Evolutionary conservation across 1,140 invertebrate genomes (phyloP).

Genomic region (Olivierus martensii): DNA sequence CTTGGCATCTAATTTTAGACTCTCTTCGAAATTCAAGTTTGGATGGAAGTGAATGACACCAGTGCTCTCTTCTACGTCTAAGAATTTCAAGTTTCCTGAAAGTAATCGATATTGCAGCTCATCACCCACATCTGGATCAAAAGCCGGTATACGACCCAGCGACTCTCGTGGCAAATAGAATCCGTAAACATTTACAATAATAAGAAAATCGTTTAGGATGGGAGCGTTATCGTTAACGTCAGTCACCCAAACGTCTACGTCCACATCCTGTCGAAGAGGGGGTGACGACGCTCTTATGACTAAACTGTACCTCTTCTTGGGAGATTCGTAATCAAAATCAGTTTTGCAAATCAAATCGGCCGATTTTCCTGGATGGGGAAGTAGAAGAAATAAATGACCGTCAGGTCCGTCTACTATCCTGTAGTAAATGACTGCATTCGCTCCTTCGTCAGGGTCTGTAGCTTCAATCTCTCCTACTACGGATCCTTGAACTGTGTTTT

Average conservation of each 20-base stretch:
- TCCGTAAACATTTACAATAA: constrained; percentile 89
- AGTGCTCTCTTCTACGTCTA: constrained; percentile 62
- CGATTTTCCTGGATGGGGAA: constrained; percentile 37
- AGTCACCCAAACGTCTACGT: constrained; percentile 72
- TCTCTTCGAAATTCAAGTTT: constrained; percentile 86
- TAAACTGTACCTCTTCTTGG: constrained; percentile 72
- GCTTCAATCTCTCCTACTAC: constrained; percentile 80
- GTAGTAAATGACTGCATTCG: constrained; percentile 81
- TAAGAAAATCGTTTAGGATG: constrained; percentile 69
- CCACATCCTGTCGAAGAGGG: constrained; percentile 69
- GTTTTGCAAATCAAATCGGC: constrained; percentile 73
- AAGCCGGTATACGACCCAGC: constrained; percentile 78
- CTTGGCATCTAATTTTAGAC: constrained; percentile 55
- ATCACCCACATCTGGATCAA: constrained; percentile 77
- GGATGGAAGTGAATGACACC: constrained; percentile 77
- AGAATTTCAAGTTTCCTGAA: constrained; percentile 76
- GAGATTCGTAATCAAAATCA: constrained; percentile 84
- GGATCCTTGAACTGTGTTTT: constrained; percentile 84
- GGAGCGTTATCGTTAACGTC: constrained; percentile 90
- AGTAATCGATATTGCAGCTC: constrained; percentile 58
- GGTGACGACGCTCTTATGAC: constrained; percentile 73
- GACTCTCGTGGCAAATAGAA: constrained; percentile 76
- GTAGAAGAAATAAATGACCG: constrained; percentile 65
- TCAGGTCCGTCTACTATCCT: constrained; percentile 78
- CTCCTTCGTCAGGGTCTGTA: constrained; percentile 82